Base-by-base conservation (phyloP, 2,113 vertebrate species). In the Lophura nycthemera region DNA sequence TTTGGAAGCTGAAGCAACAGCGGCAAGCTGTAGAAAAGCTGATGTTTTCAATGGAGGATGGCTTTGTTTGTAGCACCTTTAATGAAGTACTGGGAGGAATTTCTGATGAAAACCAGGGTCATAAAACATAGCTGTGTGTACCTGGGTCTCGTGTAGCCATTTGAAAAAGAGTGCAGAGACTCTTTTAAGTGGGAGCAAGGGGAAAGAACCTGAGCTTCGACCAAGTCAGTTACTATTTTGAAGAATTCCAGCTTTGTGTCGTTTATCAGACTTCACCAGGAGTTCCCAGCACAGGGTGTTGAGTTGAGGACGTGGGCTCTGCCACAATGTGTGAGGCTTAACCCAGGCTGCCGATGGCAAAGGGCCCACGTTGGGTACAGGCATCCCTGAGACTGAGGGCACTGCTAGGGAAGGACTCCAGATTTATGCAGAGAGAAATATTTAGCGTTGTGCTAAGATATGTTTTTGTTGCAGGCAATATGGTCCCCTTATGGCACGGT, bases 361-460 rank as follows among this genome's bases (percentile, higher is more conserved):
- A 50, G 24, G 24, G 12, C 48, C 48, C 48, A 50, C 24, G 12
- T 50, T 50, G 48, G 48, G 48, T 22, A 50, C 48, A 81, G 78
- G 6, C 43, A 4, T 19, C 34, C 3, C 16, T 2, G 67, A 21
- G 90, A 42, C 95, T 77, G 54, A 54, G 52, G 77, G 91, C 88
- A 83, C 57, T 88, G 50, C 93, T 38, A 1, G 91, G 47, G 83
- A 48, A 74, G 91, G 38, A 88, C 74, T 82, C 93, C 93, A 95
- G 86, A 95, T 93, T 96, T 94, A 92, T 93, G 94, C 93, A 88
- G 83, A 93, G 93, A 95, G 96, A 95, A 95, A 94, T 95, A 95
- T 95, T 95, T 94, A 94, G 90, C 93, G 4, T 95, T 77, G 91
- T 88, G 93, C 94, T 94, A 43, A 91, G 92, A 88, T 47, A 11